Evolutionary conservation across 1,140 invertebrate genomes (phyloP), one percentile per base, ranked within the genome.

Genomic region (Venturia canescens): DNA sequence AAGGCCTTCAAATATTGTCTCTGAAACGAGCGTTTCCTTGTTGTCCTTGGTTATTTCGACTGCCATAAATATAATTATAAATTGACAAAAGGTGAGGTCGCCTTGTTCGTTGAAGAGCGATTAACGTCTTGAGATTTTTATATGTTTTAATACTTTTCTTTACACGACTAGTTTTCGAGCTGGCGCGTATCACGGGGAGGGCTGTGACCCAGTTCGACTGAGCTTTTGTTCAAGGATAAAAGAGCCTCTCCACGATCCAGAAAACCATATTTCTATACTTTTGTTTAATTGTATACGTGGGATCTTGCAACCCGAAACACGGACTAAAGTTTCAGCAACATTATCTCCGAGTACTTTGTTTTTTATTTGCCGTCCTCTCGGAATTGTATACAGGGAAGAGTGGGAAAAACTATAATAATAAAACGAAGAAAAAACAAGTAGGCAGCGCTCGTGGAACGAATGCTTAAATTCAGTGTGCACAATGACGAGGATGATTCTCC

Each of bases 181-280:
- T 21, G 16, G 16, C 18, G n/a, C 16, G 18, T n/a, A n/a, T 53
- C 48, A 16, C 31, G 50, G 44, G 48, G 21, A n/a, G n/a, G n/a
- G n/a, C n/a, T n/a, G n/a, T 74, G 71, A 74, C 44, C 71, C 38
- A 74, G 71, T 74, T 74, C 1, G 18, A 57, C 44, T 74, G 44
- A 26, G 71, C 23, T 53, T 74, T 74, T 57, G 48, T 53, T 48
- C 44, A 53, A 53, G 15, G 71, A 74, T 74, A 74, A 74, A 57
- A 74, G 38, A 26, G 6, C 38, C 15, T 53, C 71, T 0, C 48
- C n/a, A 18, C 44, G 21, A 29, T 21, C 50, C 18, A 53, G 50
- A 27, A 53, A 23, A 53, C 6, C 21, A 27, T 74, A 74, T 74
- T 74, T 50, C 26, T 74, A 53, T 53, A n/a, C 50, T 48, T 74